Evolutionary conservation across 1,140 invertebrate species (phyloP).

Genomic region (Anastatus disparis): DNA sequence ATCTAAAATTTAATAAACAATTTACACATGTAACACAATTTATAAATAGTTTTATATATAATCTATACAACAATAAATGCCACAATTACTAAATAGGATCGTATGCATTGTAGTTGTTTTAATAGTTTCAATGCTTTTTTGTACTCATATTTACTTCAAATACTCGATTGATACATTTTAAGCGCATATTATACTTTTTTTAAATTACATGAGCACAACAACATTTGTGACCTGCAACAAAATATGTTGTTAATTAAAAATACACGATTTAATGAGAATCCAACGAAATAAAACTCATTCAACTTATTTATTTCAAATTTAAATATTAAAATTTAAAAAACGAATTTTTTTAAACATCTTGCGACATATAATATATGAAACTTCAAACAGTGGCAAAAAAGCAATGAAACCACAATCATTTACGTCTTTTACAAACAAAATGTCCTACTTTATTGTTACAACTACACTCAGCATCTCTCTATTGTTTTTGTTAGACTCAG

Average conservation of each 20-base stretch:
- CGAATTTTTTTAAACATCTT: no score
- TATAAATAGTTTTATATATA: slow-evolving; percentile 54
- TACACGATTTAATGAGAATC: no score
- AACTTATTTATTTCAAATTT: no score
- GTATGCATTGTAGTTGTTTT: slow-evolving; percentile 7
- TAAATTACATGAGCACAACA: slow-evolving; percentile 19
- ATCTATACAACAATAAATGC: slow-evolving; percentile 55
- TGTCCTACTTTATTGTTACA: slow-evolving; percentile 8
- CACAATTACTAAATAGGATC: slow-evolving; percentile 47
- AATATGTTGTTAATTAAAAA: slow-evolving; percentile 23
- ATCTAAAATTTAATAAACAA: slow-evolving; percentile 63
- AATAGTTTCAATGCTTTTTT: slow-evolving; percentile 36
- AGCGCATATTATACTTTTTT: not conserved
- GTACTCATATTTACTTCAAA: not conserved
- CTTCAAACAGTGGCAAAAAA: slow-evolving; percentile 22
- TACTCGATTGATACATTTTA: not conserved
- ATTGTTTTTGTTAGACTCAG: not conserved
- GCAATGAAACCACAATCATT: slow-evolving; percentile 26
- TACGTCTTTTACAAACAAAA: slow-evolving; percentile 27
- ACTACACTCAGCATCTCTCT: slow-evolving; percentile 2
- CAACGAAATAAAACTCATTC: no score
- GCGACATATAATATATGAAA: no score
- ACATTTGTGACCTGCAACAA: slow-evolving; percentile 36
- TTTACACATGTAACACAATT: slow-evolving; percentile 62
- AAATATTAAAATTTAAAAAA: no score